Conservation (phyloP, 1,140 invertebrate genomes). For the Choristoneura fumiferana region DNA sequence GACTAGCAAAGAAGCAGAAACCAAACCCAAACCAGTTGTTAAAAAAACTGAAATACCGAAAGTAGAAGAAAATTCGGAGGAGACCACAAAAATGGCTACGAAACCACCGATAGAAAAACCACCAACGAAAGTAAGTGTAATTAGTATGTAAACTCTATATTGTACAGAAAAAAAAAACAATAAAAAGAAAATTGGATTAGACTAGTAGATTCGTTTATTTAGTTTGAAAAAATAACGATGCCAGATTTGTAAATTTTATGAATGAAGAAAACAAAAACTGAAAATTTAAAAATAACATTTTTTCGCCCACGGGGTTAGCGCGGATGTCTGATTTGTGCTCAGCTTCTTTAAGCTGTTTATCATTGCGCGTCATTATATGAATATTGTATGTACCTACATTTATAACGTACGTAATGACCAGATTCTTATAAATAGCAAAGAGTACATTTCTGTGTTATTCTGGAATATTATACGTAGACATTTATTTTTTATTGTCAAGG, state of each 20-base stretch:
- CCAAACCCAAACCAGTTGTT: constrained; percentile 37
- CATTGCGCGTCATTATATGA: constrained; percentile 11
- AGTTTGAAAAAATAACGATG: too few species aligned
- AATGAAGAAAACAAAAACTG: neutral
- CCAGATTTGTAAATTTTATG: constrained; percentile 2
- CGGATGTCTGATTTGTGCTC: constrained; percentile 12
- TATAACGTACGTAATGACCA: neutral
- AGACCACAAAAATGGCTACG: constrained; percentile 59
- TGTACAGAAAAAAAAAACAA: neutral
- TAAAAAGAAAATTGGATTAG: neutral
- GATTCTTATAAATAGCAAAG: neutral
- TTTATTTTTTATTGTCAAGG: neutral
- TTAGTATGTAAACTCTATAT: neutral
- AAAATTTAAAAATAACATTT: constrained; percentile 2
- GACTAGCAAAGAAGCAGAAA: constrained; percentile 35
- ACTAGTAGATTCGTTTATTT: too few species aligned
- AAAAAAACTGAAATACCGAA: constrained; percentile 21
- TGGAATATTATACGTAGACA: neutral
- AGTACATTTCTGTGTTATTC: constrained; percentile 1
- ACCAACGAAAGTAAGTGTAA: constrained; percentile 54
- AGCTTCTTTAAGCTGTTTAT: constrained; percentile 4
- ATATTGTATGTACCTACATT: constrained; percentile 2
- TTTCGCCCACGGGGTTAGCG: constrained; percentile 4
- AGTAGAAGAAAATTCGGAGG: constrained; percentile 26
- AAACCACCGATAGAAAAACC: constrained; percentile 66